Percentiles rank a stretch among this genome's conserved stretches.
These are phyloP conservation scores for Oasisia sp. DNA, from an alignment of 2,888 invertebrate species.

Conservation along the genomic window DNA sequence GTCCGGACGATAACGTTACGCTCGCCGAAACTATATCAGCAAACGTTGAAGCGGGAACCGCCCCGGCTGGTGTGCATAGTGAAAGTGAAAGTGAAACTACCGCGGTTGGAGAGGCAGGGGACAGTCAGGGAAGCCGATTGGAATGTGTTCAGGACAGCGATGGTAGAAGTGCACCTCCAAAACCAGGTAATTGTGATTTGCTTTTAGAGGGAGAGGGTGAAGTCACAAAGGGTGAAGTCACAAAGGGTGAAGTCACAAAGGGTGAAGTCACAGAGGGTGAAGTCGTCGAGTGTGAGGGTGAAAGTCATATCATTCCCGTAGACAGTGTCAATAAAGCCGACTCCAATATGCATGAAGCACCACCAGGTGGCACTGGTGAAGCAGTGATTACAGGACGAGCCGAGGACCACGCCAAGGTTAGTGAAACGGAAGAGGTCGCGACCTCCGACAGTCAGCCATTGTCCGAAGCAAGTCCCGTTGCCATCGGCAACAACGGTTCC, in stretches of 20 bases:
- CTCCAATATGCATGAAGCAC: slow-evolving; percentile 9
- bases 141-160: not conserved
- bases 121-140: not conserved
- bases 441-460: not conserved
- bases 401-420: not conserved
- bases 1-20: not conserved
- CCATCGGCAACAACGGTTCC: not conserved
- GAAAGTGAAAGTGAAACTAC: not conserved
- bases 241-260: not conserved
- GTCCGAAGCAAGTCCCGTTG: not conserved
- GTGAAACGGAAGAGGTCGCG: not conserved
- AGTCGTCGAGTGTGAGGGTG: not conserved
- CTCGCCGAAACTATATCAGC: not conserved
- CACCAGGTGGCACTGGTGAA: not conserved
- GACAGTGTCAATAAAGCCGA: not conserved
- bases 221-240: not conserved
- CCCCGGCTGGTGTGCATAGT: not conserved
- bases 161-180: not conserved
- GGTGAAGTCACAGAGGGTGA: not conserved
- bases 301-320: slow-evolving; percentile 3
- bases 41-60: not conserved
- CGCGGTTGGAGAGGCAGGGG: not conserved
- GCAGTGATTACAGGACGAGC: not conserved
- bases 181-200: slow-evolving; percentile 13
- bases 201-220: slow-evolving; percentile 1